These are phyloP conservation scores for Pseudorectes ferrugineus DNA, from an alignment of 2,113 vertebrate species.

Conservation along the genomic window DNA sequence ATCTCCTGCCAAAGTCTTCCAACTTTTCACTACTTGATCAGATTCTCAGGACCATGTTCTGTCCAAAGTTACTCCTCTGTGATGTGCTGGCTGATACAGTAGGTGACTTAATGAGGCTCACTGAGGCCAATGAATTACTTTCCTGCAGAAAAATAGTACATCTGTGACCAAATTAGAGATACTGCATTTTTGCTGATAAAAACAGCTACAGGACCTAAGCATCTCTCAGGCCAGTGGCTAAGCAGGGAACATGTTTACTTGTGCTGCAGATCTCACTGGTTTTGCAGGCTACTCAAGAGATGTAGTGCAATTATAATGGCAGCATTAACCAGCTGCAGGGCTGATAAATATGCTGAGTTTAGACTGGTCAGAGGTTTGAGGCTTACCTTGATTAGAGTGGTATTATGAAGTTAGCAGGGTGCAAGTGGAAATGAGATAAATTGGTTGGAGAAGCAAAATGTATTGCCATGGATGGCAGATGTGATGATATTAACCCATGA, in stretches of 20 bases:
- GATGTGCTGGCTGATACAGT: background rate
- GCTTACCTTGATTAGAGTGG: background rate
- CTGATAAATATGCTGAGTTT: background rate
- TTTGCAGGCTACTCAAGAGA: background rate
- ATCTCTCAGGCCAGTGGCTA: background rate
- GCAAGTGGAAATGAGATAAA: background rate
- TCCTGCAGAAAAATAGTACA: background rate
- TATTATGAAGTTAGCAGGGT: background rate
- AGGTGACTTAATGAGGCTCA: background rate
- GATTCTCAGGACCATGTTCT: background rate
- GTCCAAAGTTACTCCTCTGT: background rate
- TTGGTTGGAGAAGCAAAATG: background rate
- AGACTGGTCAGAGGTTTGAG: background rate
- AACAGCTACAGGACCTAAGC: background rate
- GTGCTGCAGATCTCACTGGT: background rate
- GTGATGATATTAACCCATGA: slow-evolving; percentile 30
- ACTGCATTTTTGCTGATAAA: background rate
- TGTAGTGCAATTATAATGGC: background rate
- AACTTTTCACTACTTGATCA: background rate
- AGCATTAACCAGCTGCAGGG: background rate
- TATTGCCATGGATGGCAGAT: slow-evolving; percentile 23
- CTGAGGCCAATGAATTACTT: background rate
- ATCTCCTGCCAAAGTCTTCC: background rate
- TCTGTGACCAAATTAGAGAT: background rate
- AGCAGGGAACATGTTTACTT: background rate